Base-by-base conservation (phyloP, 2,888 invertebrate genomes). In the Apamea anceps region DNA sequence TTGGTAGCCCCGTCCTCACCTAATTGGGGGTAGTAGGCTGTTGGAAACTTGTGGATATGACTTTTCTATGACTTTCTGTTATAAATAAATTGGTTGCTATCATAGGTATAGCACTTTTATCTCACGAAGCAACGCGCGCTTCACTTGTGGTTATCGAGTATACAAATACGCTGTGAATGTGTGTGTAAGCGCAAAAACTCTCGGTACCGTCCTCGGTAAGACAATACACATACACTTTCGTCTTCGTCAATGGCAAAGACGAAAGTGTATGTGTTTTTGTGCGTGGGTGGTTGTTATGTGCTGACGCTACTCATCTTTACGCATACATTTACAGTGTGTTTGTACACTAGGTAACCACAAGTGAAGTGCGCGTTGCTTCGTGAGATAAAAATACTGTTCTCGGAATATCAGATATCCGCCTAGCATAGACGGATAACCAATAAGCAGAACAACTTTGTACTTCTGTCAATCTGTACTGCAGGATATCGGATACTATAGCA, bases 11-110 rank as follows among this genome's bases (percentile, higher is more conserved):
- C 92, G 93, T 92, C 90, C 94, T 92, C 91, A 90, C 94, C 94
- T 96, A 96, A 97, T 96, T 96, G 96, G 95, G 93, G 93, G 93
- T 89, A 86, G 90, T 32, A 63, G 54, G 73, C 45, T 62, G 92
- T 79, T 86, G 80, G 89, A 5, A 77, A 89, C 77, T 57, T 88
- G 85, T 91, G 93, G 95, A 95, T 89, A 82, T 4, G 90, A 68
- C 84, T 74, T 67, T 13, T 75, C 10, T 65, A 57, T 48, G n/a
- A 75, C 25, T 75, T 80, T 66, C 0, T 28, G 12, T 28, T 54
- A 21, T 15, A 42, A 42, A 54, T 42, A 37, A 37, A 37, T 37
- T 79, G 15, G 7, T 15, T 6, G 32, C 2, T 51, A 28, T 51
- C 21, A 12, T 8, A 37, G 15, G 8, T n/a, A n/a, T 28, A 60